Evolutionary conservation across 1,140 invertebrate species (phyloP), one percentile per base, ranked within the genome.

Genomic region (Panagrolaimus sp.): DNA sequence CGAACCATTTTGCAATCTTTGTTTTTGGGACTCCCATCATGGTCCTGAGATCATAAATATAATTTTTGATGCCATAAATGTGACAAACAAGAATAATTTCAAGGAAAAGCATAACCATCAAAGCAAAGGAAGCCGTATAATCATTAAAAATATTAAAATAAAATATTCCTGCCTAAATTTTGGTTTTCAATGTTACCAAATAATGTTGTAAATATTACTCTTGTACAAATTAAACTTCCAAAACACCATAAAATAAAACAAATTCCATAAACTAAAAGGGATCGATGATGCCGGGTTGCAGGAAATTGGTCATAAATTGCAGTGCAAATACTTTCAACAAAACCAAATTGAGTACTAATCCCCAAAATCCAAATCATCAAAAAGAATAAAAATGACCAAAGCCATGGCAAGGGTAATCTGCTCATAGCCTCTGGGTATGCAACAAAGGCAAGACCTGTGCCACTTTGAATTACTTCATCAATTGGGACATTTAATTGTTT

Each of bases 351-450:
- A 81, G 89, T 90, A 84, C 94, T 92, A 73, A 96, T 88, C 43
- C 93, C 93, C 6, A 96, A 87, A 67, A 92, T 89, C 74, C 95
- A 91, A 17, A 96, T 85, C 93, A 95, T 96, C 14, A 91, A 83
- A 83, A 95, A 96, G 84, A 96, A 96, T 0, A 93, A 84, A 0
- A 93, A 83, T 0, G 92, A 88, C 93, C 93, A 96, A 28, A 92
- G 85, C 77, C 92, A 89, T 0, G 91, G 89, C 44, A 90, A 88
- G 0, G 92, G 92, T 73, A 96, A 85, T 63, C 74, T 44, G n/a
- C 63, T 72, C 63, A 73, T 75, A 9, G 73, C 73, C 70, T 84
- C 84, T 2, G 83, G 83, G 74, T 85, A 86, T 14, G 82, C 88
- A 85, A 88, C 90, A 72, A 88, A 88, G 0, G 85, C 86, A 44